These are phyloP conservation scores for Sparus aurata DNA, from an alignment of 2,797 vertebrate genomes.

Conservation along the genomic window DNA sequence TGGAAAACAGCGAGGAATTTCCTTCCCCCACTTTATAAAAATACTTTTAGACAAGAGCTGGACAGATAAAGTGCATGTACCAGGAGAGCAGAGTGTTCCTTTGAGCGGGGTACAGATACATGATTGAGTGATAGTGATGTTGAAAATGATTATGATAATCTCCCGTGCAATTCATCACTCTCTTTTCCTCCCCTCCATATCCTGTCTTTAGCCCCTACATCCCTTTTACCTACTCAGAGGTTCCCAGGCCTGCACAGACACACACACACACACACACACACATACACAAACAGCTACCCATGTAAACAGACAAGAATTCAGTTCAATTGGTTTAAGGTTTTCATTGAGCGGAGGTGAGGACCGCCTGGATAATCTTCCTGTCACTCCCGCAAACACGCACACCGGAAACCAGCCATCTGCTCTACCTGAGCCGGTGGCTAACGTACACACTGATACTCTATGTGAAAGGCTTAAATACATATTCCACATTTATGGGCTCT, in stretches of 20 bases:
- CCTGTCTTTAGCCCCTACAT: conserved; percentile 54
- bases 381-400: conserved; percentile 53
- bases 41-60: conserved; percentile 59
- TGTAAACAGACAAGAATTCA: conserved; percentile 41
- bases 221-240: conserved; percentile 44
- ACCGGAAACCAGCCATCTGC: conserved; percentile 57
- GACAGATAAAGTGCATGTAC: conserved; percentile 56
- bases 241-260: conserved; percentile 43
- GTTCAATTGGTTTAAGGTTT: conserved; percentile 39
- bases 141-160: conserved; percentile 58
- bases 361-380: conserved; percentile 55
- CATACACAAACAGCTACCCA: background rate
- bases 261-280: conserved; percentile 24
- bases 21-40: conserved; percentile 68
- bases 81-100: conserved; percentile 26
- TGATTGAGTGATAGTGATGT: conserved; percentile 42
- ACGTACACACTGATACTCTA: conserved; percentile 9
- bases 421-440: conserved; percentile 16
- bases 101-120: conserved; percentile 24
- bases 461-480: conserved; percentile 27
- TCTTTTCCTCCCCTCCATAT: conserved; percentile 42
- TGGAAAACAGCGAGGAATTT: conserved; percentile 76
- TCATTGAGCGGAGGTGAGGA: conserved; percentile 44
- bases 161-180: conserved; percentile 44
- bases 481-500: conserved; percentile 17